A percentile compares a stretch with the other conserved stretches of the same genome.
These are phyloP conservation scores for Drosophila kanapiae DNA, from an alignment of 1,140 invertebrate genomes.

Conservation along the genomic window DNA sequence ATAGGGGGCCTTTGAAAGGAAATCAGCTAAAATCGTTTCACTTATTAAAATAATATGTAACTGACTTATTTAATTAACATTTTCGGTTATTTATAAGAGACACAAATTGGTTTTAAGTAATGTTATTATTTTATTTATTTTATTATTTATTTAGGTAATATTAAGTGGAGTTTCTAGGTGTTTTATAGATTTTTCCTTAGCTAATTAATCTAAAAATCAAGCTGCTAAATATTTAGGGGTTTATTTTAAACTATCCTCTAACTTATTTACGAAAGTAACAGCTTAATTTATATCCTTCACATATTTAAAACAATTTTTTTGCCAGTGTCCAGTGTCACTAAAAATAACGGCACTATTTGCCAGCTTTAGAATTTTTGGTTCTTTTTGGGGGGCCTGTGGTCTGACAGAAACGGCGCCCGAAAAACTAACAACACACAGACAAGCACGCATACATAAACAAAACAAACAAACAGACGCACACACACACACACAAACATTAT, in stretches of 20 bases:
- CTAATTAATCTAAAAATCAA: no score
- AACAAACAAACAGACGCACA: slow-evolving; percentile 4
- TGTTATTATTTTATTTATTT: no score
- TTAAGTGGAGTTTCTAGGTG: no score
- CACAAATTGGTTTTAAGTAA: no score
- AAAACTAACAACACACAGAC: slow-evolving; percentile 68
- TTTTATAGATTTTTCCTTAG: no score
- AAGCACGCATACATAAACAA: slow-evolving; percentile 23
- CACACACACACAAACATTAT: background rate
- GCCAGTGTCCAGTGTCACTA: slow-evolving; percentile 22
- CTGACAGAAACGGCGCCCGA: slow-evolving; percentile 35
- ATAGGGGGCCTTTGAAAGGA: background rate
- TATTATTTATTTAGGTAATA: no score
- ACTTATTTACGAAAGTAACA: no score
- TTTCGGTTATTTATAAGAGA: no score
- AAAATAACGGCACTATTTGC: slow-evolving; percentile 45
- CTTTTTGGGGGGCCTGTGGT: slow-evolving; percentile 4
- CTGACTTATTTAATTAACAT: background rate
- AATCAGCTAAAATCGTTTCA: no score
- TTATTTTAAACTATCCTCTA: no score
- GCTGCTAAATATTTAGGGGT: no score
- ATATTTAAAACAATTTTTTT: background rate
- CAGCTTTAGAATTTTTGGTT: slow-evolving; percentile 63
- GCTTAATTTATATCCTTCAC: background rate
- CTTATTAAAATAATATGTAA: background rate